Conservation (phyloP, 2,888 invertebrate species). For the Lycia hirtaria region DNA sequence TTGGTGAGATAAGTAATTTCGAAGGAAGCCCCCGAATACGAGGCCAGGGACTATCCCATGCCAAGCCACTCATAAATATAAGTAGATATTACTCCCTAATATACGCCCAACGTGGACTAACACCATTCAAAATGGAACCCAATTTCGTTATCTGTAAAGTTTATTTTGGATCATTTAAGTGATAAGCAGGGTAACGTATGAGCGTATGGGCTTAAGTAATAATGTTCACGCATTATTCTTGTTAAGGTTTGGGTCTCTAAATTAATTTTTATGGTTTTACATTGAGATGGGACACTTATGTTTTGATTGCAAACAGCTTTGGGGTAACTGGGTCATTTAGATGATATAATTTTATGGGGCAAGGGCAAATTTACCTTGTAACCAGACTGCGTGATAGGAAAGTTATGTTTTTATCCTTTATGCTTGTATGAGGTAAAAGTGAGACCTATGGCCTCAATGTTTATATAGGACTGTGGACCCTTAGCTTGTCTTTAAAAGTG, state of each 20-base stretch:
- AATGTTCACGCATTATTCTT: constrained; percentile 46
- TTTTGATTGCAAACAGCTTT: constrained; percentile 31
- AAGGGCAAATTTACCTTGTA: background rate
- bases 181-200: constrained; percentile 37
- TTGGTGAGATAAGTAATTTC: constrained; percentile 65
- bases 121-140: constrained; percentile 13
- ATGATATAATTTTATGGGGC: constrained; percentile 1
- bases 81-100: constrained; percentile 41
- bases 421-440: no score
- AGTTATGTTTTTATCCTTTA: background rate
- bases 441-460: no score
- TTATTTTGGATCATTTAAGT: background rate
- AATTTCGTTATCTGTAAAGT: background rate
- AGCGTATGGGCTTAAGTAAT: constrained; percentile 46
- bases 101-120: constrained; percentile 5
- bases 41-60: constrained; percentile 56
- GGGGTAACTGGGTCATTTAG: constrained; percentile 29
- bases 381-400: background rate
- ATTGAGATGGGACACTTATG: constrained; percentile 34
- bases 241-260: constrained; percentile 42
- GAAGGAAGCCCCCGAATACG: constrained; percentile 60
- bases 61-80: constrained; percentile 61
- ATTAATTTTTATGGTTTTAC: constrained; percentile 47
- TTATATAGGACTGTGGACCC: no score
- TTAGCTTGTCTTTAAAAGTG: no score